Conservation (phyloP, 2,113 vertebrate genomes). For the Haemorhous mexicanus region DNA sequence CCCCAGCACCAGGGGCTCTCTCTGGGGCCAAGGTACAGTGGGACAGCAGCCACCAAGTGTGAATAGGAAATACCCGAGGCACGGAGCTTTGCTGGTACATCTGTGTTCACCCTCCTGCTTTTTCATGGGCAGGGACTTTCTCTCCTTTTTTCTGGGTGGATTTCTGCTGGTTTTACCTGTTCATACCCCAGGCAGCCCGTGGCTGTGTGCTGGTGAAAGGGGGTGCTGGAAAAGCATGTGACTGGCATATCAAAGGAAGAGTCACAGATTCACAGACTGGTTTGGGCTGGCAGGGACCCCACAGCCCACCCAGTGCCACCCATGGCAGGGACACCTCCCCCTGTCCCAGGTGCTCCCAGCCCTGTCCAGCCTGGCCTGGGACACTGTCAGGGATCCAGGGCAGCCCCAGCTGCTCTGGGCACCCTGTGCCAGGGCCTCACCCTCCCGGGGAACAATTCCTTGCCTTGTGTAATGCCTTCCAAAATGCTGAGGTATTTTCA, state of each 20-base stretch:
- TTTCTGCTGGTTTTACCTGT: background rate
- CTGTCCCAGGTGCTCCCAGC: background rate
- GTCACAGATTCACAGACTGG: background rate
- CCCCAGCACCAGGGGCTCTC: accelerated
- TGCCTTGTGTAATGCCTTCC: background rate
- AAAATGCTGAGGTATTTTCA: background rate
- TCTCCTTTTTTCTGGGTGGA: no score
- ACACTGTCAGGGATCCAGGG: background rate
- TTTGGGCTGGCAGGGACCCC: background rate
- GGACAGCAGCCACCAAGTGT: background rate
- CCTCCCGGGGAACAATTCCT: background rate
- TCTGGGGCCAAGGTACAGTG: no score
- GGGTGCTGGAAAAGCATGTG: background rate
- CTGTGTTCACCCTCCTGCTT: background rate
- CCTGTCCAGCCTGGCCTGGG: background rate
- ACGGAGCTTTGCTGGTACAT: background rate
- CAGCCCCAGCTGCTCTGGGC: background rate
- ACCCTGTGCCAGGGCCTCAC: background rate
- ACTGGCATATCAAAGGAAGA: background rate
- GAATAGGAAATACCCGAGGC: background rate
- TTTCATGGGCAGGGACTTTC: background rate
- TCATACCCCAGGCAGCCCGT: background rate
- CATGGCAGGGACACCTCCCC: background rate
- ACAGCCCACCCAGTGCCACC: background rate
- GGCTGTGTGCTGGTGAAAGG: background rate